Percentiles rank a stretch among this genome's conserved stretches.
These are phyloP conservation scores for Cephus pygmeus DNA, from an alignment of 2,888 invertebrate genomes.

Conservation along the genomic window DNA sequence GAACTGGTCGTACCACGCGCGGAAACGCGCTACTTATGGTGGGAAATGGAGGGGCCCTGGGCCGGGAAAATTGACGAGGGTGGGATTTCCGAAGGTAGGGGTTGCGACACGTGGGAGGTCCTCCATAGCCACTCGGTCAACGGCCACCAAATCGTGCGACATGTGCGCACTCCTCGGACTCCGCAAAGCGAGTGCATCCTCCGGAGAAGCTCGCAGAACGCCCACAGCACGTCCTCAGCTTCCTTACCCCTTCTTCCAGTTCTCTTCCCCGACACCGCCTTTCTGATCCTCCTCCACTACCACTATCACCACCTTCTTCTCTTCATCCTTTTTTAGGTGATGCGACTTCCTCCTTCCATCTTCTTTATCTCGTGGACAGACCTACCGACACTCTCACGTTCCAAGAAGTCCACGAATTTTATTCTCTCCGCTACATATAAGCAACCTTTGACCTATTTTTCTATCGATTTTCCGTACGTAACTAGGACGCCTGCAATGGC, in stretches of 20 bases:
- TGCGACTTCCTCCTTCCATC: slow-evolving; percentile 9
- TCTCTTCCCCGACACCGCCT: slow-evolving; percentile 61
- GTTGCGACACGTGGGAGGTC: slow-evolving; percentile 25
- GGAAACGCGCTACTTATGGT: slow-evolving; percentile 58
- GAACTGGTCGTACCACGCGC: slow-evolving; percentile 54
- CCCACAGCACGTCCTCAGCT: slow-evolving; percentile 70
- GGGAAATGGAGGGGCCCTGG: slow-evolving; percentile 14
- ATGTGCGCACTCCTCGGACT: slow-evolving; percentile 13
- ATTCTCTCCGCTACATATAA: background rate
- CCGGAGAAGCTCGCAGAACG: slow-evolving; percentile 42
- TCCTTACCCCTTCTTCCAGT: slow-evolving; percentile 67
- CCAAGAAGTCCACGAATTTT: background rate
- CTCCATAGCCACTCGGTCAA: slow-evolving; percentile 23
- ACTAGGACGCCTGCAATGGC: slow-evolving; percentile 34
- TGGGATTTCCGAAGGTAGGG: slow-evolving; percentile 10
- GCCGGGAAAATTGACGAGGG: background rate
- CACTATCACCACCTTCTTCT: slow-evolving; percentile 17
- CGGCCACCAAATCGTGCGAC: slow-evolving; percentile 19
- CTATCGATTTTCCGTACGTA: slow-evolving; percentile 51
- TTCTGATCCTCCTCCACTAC: slow-evolving; percentile 6
- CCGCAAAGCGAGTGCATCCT: slow-evolving; percentile 20
- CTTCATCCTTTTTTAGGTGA: slow-evolving; percentile 12
- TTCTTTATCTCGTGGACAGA: background rate
- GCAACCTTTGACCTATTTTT: slow-evolving; percentile 61
- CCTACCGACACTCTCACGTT: slow-evolving; percentile 1